These are phyloP conservation scores for Yponomeuta evonymella DNA, from an alignment of 2,888 invertebrate species.

Conservation along the genomic window DNA sequence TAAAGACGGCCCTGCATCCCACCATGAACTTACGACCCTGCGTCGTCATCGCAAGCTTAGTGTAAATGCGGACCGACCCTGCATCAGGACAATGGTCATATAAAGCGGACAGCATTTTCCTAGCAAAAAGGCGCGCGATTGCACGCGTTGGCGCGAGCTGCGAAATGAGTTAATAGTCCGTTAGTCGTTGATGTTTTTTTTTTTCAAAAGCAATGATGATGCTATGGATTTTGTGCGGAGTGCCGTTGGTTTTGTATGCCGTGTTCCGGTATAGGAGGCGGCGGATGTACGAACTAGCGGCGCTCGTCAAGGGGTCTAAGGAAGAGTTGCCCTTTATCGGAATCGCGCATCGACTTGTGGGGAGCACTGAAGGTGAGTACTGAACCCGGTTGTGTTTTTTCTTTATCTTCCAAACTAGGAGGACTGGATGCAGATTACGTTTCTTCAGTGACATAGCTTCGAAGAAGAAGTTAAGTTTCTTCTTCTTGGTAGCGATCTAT, in stretches of 20 bases:
- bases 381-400: not conserved
- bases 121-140: slow-evolving; percentile 19
- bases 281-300: slow-evolving; percentile 46
- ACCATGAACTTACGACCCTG: slow-evolving; percentile 44
- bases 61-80: not conserved
- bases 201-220: slow-evolving; percentile 41
- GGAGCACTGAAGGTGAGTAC: slow-evolving; percentile 46
- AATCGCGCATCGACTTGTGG: slow-evolving; percentile 38
- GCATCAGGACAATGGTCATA: not conserved
- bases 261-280: slow-evolving; percentile 43
- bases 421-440: too few species aligned
- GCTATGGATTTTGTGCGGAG: slow-evolving; percentile 35
- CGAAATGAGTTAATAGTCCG: not conserved
- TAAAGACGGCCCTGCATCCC: slow-evolving; percentile 13
- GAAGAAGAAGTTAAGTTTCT: too few species aligned
- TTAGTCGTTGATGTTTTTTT: not conserved
- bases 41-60: not conserved
- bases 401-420: too few species aligned
- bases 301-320: slow-evolving; percentile 30
- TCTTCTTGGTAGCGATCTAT: too few species aligned
- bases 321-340: slow-evolving; percentile 46
- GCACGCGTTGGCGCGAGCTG: slow-evolving; percentile 17
- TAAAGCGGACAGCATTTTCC: slow-evolving; percentile 24
- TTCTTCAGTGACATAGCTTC: too few species aligned
- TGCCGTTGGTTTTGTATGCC: slow-evolving; percentile 34